phyloP scores from a whole-genome alignment of 2,113 vertebrate genomes.

The Atrichornis clamosus region DNA sequence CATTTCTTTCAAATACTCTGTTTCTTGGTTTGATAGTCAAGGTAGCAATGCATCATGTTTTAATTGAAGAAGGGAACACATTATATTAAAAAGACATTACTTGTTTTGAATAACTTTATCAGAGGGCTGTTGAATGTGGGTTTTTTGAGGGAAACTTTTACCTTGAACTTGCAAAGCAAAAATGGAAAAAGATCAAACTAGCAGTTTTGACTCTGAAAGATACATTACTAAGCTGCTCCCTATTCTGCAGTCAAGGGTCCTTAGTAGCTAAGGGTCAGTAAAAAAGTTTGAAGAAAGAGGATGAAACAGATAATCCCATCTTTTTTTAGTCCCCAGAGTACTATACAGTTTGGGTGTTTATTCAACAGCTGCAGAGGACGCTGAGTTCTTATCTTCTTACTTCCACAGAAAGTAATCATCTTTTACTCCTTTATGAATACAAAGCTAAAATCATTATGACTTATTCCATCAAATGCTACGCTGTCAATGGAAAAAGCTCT shows the following conservation, averaged over 20 bases:
- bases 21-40: background rate
- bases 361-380: conserved; percentile 21
- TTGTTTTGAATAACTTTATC: background rate
- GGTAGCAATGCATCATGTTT: background rate
- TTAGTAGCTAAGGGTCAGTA: background rate
- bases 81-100: background rate
- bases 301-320: background rate
- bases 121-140: rapidly evolving
- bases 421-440: background rate
- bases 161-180: background rate
- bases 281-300: background rate
- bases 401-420: conserved; percentile 13
- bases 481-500: conserved; percentile 8
- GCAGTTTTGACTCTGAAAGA: background rate
- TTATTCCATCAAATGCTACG: conserved; percentile 30
- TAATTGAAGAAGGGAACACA: background rate
- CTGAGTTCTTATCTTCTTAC: background rate
- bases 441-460: conserved; percentile 46
- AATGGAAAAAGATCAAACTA: background rate
- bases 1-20: background rate
- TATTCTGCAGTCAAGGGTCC: background rate
- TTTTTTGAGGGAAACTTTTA: background rate
- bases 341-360: background rate
- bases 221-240: background rate
- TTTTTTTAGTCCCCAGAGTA: background rate